A percentile compares a stretch with the other conserved stretches of the same genome.
phyloP scores from a whole-genome alignment of 2,797 vertebrate genomes.

The Diglossa cyanea region DNA sequence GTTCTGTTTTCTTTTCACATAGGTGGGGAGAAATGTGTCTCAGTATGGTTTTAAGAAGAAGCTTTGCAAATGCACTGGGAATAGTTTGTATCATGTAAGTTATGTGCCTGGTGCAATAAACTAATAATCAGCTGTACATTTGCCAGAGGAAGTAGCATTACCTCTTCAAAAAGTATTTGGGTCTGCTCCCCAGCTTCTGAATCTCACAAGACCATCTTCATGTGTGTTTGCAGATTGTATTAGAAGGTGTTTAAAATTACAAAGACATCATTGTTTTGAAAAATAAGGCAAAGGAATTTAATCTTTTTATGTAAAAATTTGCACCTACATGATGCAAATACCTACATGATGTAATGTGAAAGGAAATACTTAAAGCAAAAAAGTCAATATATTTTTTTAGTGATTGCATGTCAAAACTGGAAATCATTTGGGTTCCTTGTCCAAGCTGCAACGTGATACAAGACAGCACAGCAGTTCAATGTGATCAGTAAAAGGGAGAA shows the following conservation, averaged over 20 bases:
- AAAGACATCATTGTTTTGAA: background rate
- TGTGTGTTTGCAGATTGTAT: background rate
- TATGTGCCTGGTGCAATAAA: background rate
- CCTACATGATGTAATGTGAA: background rate
- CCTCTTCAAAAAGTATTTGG: background rate
- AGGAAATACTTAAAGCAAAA: background rate
- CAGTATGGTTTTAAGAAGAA: background rate
- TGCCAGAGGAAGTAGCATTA: background rate
- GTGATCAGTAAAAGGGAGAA: background rate
- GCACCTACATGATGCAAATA: background rate
- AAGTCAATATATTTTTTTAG: background rate
- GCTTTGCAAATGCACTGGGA: background rate
- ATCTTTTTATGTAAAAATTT: background rate
- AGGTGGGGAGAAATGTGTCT: background rate
- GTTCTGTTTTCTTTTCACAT: background rate
- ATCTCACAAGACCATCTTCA: background rate
- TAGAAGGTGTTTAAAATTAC: background rate
- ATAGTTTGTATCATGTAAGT: background rate
- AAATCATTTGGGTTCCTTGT: background rate
- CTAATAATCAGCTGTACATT: background rate
- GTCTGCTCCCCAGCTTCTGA: background rate
- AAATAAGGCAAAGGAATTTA: background rate
- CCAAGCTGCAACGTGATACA: background rate
- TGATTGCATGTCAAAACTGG: background rate
- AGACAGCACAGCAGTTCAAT: background rate